Conservation (phyloP, 2,888 invertebrate genomes). For the Acholoe squamosa region DNA sequence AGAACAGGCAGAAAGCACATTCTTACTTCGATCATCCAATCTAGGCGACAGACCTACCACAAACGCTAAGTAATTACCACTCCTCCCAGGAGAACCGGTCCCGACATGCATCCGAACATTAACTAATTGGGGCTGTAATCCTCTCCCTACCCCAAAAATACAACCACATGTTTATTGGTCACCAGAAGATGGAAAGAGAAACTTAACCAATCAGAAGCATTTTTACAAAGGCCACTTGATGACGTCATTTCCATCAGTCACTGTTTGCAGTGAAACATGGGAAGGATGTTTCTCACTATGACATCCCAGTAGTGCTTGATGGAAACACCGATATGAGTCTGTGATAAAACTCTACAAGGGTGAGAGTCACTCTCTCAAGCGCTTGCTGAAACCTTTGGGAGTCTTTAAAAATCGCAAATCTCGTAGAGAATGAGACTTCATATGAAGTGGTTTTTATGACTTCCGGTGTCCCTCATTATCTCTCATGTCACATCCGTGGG, state of each 20-base stretch:
- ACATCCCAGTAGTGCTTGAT: neutral
- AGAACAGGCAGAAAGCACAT: too few relatives aligned
- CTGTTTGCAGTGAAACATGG: neutral
- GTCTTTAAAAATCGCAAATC: neutral
- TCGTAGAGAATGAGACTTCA: neutral
- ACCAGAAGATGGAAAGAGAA: neutral
- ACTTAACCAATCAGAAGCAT: neutral
- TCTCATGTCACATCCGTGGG: neutral
- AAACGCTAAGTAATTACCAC: too few relatives aligned
- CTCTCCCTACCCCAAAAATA: too few relatives aligned
- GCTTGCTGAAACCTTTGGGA: too few relatives aligned
- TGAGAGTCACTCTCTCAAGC: too few relatives aligned
- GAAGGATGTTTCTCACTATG: neutral
- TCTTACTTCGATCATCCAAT: too few relatives aligned
- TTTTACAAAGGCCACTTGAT: neutral
- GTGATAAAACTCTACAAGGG: neutral
- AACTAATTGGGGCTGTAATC: too few relatives aligned
- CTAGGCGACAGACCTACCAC: too few relatives aligned
- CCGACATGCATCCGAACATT: too few relatives aligned
- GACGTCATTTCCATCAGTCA: neutral
- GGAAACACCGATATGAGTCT: neutral
- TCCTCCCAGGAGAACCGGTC: too few relatives aligned
- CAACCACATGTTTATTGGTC: too few relatives aligned
- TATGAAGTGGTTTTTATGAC: neutral
- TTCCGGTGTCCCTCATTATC: neutral